A percentile compares a stretch with the other conserved stretches of the same genome.
Evolutionary conservation across 2,797 vertebrate species (phyloP).

Genomic region (Hipposideros larvatus): DNA sequence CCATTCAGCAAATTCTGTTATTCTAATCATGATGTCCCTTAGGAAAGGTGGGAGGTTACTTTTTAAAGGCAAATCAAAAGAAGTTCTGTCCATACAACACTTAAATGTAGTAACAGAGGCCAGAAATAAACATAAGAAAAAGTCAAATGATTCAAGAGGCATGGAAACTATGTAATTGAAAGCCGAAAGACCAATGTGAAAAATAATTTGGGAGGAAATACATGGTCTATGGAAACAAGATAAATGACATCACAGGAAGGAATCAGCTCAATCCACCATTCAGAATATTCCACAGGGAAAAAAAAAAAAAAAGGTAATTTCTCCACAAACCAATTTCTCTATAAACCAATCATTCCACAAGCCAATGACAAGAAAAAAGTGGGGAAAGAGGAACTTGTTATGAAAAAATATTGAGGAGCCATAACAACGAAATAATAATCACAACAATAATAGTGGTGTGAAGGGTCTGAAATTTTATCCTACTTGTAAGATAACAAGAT

Average conservation of each 20-base stretch:
- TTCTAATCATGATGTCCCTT: background rate
- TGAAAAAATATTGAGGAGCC: background rate
- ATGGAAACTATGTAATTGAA: background rate
- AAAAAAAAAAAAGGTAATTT: background rate
- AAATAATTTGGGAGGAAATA: background rate
- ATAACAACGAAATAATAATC: background rate
- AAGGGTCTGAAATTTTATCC: background rate
- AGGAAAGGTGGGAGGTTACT: background rate
- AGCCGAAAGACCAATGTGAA: background rate
- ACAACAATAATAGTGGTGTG: background rate
- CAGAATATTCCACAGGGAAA: background rate
- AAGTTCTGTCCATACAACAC: background rate
- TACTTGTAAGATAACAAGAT: background rate
- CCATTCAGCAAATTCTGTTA: background rate
- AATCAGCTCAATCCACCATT: background rate
- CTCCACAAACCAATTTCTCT: background rate
- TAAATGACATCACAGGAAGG: background rate
- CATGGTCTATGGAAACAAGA: background rate
- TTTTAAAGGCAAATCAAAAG: background rate
- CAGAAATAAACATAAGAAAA: constrained; percentile 26
- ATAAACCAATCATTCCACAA: background rate
- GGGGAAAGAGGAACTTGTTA: background rate
- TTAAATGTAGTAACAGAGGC: background rate
- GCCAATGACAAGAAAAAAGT: background rate
- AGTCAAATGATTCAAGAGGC: background rate